A percentile compares a stretch with the other conserved stretches of the same genome.
phyloP scores from a whole-genome alignment of 2,797 vertebrate genomes.

The Rhabdomys pumilio region DNA sequence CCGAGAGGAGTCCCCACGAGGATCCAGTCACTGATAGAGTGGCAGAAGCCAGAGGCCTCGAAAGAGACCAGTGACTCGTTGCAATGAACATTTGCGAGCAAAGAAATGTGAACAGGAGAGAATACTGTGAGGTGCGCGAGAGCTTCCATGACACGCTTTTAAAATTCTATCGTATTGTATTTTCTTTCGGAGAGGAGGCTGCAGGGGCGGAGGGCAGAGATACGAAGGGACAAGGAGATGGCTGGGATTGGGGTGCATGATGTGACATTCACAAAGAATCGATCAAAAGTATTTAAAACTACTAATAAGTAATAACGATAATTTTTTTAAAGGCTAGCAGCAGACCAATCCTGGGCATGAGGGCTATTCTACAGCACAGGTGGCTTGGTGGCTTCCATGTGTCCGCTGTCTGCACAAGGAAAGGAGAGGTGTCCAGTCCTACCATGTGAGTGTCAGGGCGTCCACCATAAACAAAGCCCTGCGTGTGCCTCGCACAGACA shows the following conservation, averaged over 20 bases:
- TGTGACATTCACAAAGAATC: background rate
- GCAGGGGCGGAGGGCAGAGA: background rate
- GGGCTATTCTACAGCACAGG: too few relatives aligned
- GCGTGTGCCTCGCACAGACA: background rate
- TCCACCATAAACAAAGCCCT: background rate
- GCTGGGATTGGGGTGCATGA: background rate
- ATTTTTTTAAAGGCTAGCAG: background rate
- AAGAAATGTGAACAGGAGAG: background rate
- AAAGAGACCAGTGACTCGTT: background rate
- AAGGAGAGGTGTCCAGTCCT: background rate
- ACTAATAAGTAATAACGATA: background rate
- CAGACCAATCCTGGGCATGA: background rate
- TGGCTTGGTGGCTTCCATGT: too few relatives aligned
- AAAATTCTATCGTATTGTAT: background rate
- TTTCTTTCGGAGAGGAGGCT: background rate
- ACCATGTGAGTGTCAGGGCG: background rate
- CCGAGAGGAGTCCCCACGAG: background rate
- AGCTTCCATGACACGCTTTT: background rate
- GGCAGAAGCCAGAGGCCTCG: background rate
- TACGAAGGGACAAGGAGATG: background rate
- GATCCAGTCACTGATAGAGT: background rate
- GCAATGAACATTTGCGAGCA: background rate
- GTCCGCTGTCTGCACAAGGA: background rate
- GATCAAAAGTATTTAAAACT: background rate
- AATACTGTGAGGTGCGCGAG: fast-evolving